phyloP scores from a whole-genome alignment of 1,140 invertebrate genomes.

The Adoxophyes honmai region DNA sequence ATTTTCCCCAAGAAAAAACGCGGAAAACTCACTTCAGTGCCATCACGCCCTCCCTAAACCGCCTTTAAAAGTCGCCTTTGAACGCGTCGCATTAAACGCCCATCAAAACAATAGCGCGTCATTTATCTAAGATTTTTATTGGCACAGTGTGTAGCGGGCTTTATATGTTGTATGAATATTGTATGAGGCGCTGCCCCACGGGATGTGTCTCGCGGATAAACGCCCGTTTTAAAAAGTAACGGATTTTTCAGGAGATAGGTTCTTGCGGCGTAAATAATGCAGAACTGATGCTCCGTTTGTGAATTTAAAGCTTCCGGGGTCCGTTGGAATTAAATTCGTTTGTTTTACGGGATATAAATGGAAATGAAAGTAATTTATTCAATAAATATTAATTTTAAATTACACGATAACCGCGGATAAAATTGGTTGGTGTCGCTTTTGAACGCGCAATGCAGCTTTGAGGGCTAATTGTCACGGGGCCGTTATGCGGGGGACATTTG shows the following conservation, averaged over 20 bases:
- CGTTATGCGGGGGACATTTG: too few relatives aligned
- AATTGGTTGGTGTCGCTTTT: too few relatives aligned
- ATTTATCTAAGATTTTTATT: constrained; percentile 14
- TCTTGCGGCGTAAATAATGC: constrained; percentile 10
- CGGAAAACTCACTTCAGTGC: too few relatives aligned
- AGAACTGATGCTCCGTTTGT: constrained; percentile 3
- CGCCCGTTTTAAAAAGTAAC: constrained; percentile 43
- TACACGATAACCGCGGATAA: too few relatives aligned
- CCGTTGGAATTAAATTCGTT: too few relatives aligned
- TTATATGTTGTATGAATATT: constrained; percentile 41
- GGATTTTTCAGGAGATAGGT: constrained; percentile 11
- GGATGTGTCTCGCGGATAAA: constrained; percentile 37
- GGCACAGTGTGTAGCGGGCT: constrained; percentile 23
- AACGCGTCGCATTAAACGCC: background rate
- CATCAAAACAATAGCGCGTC: constrained; percentile 12
- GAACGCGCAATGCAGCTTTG: too few relatives aligned
- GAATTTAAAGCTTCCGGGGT: background rate
- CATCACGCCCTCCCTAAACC: too few relatives aligned
- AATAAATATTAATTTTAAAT: too few relatives aligned
- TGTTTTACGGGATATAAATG: too few relatives aligned
- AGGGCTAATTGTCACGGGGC: too few relatives aligned
- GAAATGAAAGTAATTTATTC: too few relatives aligned
- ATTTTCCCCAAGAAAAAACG: too few relatives aligned
- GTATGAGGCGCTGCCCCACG: constrained; percentile 37
- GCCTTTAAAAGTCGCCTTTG: background rate